These are phyloP conservation scores for Ariopsis seemanni DNA, from an alignment of 2,113 vertebrate species.

Conservation along the genomic window DNA sequence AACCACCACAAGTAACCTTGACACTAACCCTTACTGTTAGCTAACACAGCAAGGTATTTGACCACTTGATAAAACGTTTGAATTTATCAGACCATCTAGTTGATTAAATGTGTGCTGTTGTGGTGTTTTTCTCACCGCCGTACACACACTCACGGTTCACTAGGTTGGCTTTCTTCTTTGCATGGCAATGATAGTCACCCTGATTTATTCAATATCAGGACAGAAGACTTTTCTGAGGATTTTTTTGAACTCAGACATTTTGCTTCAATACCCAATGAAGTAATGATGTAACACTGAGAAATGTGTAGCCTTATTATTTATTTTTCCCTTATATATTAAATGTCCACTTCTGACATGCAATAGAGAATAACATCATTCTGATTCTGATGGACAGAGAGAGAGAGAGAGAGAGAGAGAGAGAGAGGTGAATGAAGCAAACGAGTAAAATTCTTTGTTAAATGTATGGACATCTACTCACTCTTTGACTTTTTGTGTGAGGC, in stretches of 20 bases:
- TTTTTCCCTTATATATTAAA: neutral
- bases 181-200: neutral
- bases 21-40: neutral
- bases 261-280: neutral
- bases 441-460: neutral
- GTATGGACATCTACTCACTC: constrained; percentile 58
- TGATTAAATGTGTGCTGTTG: neutral
- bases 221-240: neutral
- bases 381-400: neutral
- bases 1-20: neutral
- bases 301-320: neutral
- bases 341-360: neutral
- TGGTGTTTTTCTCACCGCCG: neutral
- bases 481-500: constrained; percentile 56
- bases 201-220: neutral
- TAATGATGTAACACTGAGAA: neutral
- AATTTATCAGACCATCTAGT: neutral
- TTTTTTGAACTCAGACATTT: neutral
- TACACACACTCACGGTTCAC: neutral
- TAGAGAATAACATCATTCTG: neutral
- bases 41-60: neutral
- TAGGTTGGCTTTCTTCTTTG: neutral
- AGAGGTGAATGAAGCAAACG: neutral
- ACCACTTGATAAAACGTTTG: neutral
- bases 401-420: neutral